Conservation (phyloP, 2,113 vertebrate genomes). For the Helogale parvula region DNA sequence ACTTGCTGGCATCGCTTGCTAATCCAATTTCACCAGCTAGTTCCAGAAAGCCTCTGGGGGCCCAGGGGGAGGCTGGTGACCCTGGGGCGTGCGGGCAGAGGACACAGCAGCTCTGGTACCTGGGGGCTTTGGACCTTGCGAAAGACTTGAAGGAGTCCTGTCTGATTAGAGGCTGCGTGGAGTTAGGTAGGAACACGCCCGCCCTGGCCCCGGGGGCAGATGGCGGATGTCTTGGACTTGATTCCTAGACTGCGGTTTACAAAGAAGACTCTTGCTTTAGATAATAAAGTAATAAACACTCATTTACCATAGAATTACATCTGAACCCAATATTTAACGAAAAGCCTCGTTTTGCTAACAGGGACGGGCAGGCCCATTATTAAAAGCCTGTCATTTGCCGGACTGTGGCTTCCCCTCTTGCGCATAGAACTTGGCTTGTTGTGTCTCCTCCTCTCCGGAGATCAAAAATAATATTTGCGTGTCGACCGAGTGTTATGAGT, state of each 20-base stretch:
- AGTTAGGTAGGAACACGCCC: accelerated
- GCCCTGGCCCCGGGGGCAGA: accelerated
- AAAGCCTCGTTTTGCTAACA: not conserved
- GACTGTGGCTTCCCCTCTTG: not conserved
- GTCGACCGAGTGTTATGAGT: not conserved
- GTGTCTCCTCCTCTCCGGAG: not conserved
- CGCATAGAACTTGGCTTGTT: not conserved
- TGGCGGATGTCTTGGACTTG: not conserved
- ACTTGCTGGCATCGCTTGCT: accelerated
- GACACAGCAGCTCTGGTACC: not conserved
- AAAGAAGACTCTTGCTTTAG: not conserved
- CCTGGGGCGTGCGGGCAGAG: accelerated
- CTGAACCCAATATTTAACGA: not conserved
- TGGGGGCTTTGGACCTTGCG: not conserved
- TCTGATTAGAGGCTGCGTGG: accelerated
- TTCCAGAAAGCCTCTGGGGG: not conserved
- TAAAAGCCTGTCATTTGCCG: not conserved
- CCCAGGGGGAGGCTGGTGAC: accelerated
- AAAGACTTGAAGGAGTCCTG: accelerated
- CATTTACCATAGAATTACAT: not conserved
- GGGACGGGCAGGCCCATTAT: not conserved
- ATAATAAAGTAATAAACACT: constrained; percentile 7
- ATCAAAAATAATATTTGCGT: constrained; percentile 28
- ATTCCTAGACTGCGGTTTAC: not conserved
- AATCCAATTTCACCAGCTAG: accelerated